Percentiles rank a stretch among this genome's conserved stretches.
Evolutionary conservation across 53 echinoderm and acorn worm species (phyloP).

Genomic region (Zoroaster sp.): DNA sequence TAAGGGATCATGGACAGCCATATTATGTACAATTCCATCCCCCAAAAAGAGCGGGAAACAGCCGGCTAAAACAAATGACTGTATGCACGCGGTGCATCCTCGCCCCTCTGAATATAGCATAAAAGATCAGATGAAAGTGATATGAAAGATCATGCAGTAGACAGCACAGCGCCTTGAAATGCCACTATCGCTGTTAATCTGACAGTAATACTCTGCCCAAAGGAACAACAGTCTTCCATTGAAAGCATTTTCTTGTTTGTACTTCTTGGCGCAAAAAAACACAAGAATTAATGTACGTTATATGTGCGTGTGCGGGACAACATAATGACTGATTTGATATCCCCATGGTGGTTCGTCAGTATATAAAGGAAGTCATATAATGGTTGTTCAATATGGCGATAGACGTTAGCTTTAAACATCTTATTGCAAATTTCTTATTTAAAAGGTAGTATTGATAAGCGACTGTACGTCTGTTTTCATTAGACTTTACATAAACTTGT

Average conservation of each 20-base stretch:
- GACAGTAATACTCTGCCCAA: background rate
- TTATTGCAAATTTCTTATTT: no score
- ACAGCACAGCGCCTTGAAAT: background rate
- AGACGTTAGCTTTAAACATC: no score
- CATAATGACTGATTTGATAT: no score
- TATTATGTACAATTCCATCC: background rate
- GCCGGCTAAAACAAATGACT: background rate
- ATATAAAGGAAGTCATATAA: no score
- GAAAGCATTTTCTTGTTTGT: background rate
- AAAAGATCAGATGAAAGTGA: background rate
- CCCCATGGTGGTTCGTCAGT: no score
- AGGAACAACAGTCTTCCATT: background rate
- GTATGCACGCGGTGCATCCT: background rate
- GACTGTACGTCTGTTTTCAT: no score
- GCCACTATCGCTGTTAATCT: constrained; percentile 5
- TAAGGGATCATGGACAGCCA: background rate
- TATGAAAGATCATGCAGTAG: background rate
- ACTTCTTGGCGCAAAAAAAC: background rate
- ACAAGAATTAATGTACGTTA: background rate
- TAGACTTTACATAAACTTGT: no score
- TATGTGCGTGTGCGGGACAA: no score
- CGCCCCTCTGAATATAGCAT: background rate
- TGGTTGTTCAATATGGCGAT: no score
- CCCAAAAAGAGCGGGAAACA: background rate
- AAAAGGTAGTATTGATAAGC: no score